Conservation (phyloP, 2,113 vertebrate genomes). For the Cololabis saira region DNA sequence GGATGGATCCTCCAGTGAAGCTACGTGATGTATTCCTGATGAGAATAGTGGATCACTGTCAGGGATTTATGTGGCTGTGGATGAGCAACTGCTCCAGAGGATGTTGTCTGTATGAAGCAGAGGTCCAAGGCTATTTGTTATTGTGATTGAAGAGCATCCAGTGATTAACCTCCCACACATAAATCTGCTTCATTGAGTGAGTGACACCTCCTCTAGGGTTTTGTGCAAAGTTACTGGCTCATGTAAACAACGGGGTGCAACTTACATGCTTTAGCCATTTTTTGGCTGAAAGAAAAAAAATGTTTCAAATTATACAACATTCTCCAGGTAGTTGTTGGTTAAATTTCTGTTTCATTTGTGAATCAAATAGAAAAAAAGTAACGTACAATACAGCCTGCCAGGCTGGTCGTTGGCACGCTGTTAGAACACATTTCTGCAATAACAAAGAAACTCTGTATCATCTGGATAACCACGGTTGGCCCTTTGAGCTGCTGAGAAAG, state of each 20-base stretch:
- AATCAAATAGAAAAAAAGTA: no score
- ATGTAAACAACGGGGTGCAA: conserved; percentile 30
- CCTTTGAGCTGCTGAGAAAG: conserved; percentile 47
- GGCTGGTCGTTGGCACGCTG: no score
- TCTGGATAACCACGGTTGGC: conserved; percentile 9
- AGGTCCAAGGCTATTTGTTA: conserved; percentile 48
- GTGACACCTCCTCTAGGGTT: conserved; percentile 32
- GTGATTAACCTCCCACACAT: conserved; percentile 64
- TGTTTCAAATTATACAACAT: neutral
- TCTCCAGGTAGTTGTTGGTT: no score
- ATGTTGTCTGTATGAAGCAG: conserved; percentile 47
- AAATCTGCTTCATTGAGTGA: conserved; percentile 60
- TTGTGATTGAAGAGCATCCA: conserved; percentile 53
- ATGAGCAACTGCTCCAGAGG: conserved; percentile 49
- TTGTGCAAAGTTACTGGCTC: conserved; percentile 7
- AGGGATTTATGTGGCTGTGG: conserved; percentile 53
- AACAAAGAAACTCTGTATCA: neutral
- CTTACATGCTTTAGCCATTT: neutral
- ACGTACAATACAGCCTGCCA: no score
- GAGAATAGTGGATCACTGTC: conserved; percentile 44
- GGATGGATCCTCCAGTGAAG: conserved; percentile 59
- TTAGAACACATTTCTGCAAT: no score
- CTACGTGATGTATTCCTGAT: conserved; percentile 66
- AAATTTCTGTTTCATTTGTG: no score
- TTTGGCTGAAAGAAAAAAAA: neutral